Evolutionary conservation across 2,113 vertebrate genomes (phyloP), one percentile per base, ranked within the genome.

Genomic region (Lophius piscatorius): DNA sequence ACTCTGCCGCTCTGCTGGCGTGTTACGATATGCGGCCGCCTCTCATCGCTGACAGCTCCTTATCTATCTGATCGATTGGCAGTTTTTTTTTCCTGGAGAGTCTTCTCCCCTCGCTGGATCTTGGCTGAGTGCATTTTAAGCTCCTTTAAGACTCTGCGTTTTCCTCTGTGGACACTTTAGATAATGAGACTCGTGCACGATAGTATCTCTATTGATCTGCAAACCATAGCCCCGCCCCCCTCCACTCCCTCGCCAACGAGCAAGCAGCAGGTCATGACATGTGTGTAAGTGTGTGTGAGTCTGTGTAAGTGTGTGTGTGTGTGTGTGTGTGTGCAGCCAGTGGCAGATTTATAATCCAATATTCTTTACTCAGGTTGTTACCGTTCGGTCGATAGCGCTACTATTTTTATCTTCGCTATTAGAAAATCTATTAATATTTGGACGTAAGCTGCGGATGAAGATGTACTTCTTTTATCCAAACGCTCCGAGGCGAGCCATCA

Each of bases 91-190:
- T 26, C 4, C 18, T n/a, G 9, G 28, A 44, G 38, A 17, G 26
- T 62, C 45, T 29, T n/a, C n/a, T n/a, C n/a, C n/a, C n/a, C n/a
- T n/a, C n/a, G n/a, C 20, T 56, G 57, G 45, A 17, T 68, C 29
- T 49, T 56, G 46, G 11, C 34, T 26, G 42, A 39, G 38, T 17
- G 50, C 54, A 49, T 54, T 54, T 51, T 48, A 73, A 81, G 26
- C 57, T 76, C 23, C 66, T 76, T 28, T 24, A 50, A 63, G 73
- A 63, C 47, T 71, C 75, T 38, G 3, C 38, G 23, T 52, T 42
- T 48, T 76, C 22, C 36, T 44, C 24, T 22, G 34, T 44, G 44
- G 46, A 56, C 82, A 84, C 85, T 86, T 86, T 77, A 85, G 69
- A 57, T 86, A 86, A 87, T 87, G 76, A 86, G 61, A 66, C 41